Percentiles rank a stretch among this genome's conserved stretches.
Evolutionary conservation across 2,888 invertebrate genomes (phyloP).

Genomic region (Rugalucina vietnamica): DNA sequence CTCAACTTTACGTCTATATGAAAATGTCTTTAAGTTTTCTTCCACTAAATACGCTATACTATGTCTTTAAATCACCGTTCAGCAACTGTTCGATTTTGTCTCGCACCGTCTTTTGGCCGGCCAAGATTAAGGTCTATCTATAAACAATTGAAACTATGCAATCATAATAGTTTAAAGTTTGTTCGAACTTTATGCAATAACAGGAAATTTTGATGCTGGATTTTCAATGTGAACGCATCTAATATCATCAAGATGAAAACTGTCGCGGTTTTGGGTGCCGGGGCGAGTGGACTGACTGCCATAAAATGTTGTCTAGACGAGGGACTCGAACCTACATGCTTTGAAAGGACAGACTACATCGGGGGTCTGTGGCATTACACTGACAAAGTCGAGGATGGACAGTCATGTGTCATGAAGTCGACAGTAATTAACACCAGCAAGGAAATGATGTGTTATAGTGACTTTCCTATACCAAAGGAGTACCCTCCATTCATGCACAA

Average conservation of each 20-base stretch:
- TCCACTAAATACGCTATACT: no score
- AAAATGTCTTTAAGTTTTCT: no score
- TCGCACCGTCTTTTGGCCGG: no score
- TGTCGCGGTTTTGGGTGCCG: slow-evolving; percentile 78
- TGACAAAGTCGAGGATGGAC: slow-evolving; percentile 66
- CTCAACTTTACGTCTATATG: no score
- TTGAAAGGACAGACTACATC: slow-evolving; percentile 76
- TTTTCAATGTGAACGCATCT: no score
- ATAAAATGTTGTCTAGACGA: slow-evolving; percentile 80
- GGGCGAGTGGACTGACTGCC: slow-evolving; percentile 76
- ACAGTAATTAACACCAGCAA: slow-evolving; percentile 82
- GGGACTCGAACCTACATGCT: slow-evolving; percentile 77
- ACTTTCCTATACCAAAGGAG: slow-evolving; percentile 82
- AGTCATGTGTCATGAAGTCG: slow-evolving; percentile 79
- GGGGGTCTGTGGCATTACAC: slow-evolving; percentile 82
- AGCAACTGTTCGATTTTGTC: no score
- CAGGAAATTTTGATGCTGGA: no score
- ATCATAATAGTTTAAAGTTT: no score
- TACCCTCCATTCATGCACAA: slow-evolving; percentile 83
- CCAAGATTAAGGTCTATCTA: no score
- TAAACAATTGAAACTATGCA: no score
- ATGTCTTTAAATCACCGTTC: no score
- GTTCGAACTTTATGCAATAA: no score
- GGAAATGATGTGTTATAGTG: slow-evolving; percentile 82
- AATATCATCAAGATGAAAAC: slow-evolving; percentile 60